phyloP scores from a whole-genome alignment of 1,140 invertebrate species.

The Ostrea denselamellosa region DNA sequence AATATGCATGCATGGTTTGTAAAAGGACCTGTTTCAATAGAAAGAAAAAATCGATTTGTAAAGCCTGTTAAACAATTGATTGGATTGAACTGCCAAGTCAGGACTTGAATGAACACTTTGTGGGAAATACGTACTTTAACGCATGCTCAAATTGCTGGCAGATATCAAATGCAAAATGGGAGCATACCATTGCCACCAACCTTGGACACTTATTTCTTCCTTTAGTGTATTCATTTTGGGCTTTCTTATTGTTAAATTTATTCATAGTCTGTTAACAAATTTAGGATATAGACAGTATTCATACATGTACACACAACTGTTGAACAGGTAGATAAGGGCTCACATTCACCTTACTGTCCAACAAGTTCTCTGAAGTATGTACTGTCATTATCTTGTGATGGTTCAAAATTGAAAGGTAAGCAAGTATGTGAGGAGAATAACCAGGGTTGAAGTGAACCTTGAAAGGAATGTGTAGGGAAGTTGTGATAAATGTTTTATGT shows the following conservation, averaged over 20 bases:
- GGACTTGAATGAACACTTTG: conserved; percentile 37
- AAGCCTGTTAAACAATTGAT: conserved; percentile 39
- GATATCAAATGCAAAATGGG: neutral
- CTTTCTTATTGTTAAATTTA: neutral
- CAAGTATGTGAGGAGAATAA: conserved; percentile 7
- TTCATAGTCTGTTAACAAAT: neutral
- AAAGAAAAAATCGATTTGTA: conserved; percentile 36
- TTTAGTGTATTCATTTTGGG: neutral
- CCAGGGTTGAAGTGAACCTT: neutral
- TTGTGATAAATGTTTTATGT: conserved; percentile 28
- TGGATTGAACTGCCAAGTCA: conserved; percentile 23
- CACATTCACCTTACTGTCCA: conserved; percentile 3
- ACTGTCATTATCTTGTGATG: conserved; percentile 25
- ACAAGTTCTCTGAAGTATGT: neutral
- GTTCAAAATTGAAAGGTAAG: conserved; percentile 37
- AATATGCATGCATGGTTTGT: conserved; percentile 35
- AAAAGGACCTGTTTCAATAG: conserved; percentile 32
- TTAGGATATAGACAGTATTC: conserved; percentile 15
- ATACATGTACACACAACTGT: conserved; percentile 37
- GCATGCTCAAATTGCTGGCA: neutral
- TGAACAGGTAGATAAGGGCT: conserved; percentile 16
- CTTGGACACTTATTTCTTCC: neutral
- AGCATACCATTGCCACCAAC: neutral
- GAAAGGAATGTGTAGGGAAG: conserved; percentile 11
- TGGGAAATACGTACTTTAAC: conserved; percentile 21